phyloP scores from a whole-genome alignment of 2,888 invertebrate species.

The Aphodius granarius region DNA sequence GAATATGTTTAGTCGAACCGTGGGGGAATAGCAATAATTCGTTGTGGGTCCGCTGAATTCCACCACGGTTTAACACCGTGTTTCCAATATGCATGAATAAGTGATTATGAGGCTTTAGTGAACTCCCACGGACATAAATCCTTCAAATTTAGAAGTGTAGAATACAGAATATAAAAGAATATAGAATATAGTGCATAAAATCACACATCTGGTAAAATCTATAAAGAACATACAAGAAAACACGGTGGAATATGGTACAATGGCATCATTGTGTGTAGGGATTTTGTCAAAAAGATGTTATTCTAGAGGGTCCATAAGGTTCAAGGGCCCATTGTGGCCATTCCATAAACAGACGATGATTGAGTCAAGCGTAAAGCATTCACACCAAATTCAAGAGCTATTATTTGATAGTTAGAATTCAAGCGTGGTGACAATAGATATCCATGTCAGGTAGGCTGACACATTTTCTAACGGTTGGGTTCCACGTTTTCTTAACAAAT shows the following conservation, averaged over 20 bases:
- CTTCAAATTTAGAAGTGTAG: no score
- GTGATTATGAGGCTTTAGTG: not conserved
- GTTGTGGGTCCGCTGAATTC: not conserved
- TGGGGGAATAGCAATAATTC: not conserved
- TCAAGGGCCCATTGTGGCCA: not conserved
- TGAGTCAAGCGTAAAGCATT: not conserved
- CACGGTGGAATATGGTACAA: not conserved
- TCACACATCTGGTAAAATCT: not conserved
- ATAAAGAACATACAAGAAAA: not conserved
- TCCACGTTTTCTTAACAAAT: no score
- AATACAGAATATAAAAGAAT: no score
- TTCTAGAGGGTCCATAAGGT: not conserved
- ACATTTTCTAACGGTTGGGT: no score
- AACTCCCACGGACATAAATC: not conserved
- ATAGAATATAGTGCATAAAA: not conserved
- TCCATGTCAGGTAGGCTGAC: not conserved
- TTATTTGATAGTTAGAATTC: no score
- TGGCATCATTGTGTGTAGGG: not conserved
- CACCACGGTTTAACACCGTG: not conserved
- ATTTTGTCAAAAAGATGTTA: not conserved
- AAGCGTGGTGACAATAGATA: not conserved
- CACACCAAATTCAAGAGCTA: not conserved
- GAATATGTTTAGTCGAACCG: not conserved
- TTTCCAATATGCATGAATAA: not conserved
- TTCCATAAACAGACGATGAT: not conserved